Conservation (phyloP, 2,797 vertebrate genomes). For the Nasua narica region DNA sequence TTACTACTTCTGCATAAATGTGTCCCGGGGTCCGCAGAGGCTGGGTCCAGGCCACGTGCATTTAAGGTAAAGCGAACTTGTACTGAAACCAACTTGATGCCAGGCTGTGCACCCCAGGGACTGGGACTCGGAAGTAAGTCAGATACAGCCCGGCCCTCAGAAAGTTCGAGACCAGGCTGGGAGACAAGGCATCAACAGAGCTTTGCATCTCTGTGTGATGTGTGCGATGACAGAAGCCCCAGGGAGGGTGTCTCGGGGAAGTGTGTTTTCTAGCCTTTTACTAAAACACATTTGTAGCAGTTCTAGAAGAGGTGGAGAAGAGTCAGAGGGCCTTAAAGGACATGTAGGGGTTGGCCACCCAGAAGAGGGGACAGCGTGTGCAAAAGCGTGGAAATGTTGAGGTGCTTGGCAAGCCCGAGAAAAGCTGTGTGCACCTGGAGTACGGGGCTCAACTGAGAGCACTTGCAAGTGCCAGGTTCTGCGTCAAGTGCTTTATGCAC, state of each 20-base stretch:
- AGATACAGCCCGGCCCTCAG: background rate
- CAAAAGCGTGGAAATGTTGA: background rate
- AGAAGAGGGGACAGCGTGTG: background rate
- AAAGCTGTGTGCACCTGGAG: background rate
- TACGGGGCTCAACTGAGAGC: background rate
- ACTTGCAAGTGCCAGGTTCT: background rate
- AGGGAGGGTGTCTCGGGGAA: background rate
- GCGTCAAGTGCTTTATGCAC: too few species aligned
- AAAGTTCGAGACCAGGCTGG: background rate
- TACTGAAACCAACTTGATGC: background rate
- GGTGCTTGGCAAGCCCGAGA: background rate
- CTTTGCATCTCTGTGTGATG: background rate
- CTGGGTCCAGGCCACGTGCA: background rate
- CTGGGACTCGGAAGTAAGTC: background rate
- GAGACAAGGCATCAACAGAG: background rate
- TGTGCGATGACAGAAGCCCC: background rate
- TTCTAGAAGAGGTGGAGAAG: background rate
- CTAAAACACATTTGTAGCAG: background rate
- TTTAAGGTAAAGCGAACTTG: background rate
- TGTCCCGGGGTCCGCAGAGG: background rate
- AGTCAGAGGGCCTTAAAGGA: background rate
- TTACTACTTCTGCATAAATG: background rate
- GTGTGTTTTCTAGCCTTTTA: slow-evolving; percentile 2
- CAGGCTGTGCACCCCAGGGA: background rate
- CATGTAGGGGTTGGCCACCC: background rate